A percentile compares a stretch with the other conserved stretches of the same genome.
phyloP scores from a whole-genome alignment of 1,140 invertebrate genomes.

The Danaus melanippus region DNA sequence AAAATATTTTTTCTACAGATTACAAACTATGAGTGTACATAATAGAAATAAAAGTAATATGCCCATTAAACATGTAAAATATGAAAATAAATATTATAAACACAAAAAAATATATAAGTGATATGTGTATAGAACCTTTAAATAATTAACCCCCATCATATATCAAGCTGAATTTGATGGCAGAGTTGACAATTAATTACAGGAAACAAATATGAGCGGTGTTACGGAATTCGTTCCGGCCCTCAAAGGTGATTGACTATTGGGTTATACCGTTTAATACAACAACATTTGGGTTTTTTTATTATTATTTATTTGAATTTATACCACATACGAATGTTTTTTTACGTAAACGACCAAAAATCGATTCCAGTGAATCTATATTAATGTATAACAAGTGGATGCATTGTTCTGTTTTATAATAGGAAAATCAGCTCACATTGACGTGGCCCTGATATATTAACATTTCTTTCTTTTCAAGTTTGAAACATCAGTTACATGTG shows the following conservation, averaged over 20 bases:
- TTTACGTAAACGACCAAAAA: background rate
- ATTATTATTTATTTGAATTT: too few species aligned
- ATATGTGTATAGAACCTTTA: too few species aligned
- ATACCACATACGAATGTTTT: background rate
- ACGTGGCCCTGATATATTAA: background rate
- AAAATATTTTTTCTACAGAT: too few species aligned
- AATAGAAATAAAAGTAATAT: too few species aligned
- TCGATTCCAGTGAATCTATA: slow-evolving; percentile 24
- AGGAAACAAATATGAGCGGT: slow-evolving; percentile 19
- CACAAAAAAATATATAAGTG: too few species aligned
- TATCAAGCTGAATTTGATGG: slow-evolving; percentile 13
- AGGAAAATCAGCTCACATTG: slow-evolving; percentile 65
- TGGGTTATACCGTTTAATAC: background rate
- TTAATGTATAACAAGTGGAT: slow-evolving; percentile 45
- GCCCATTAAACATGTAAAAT: too few species aligned
- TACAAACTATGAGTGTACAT: too few species aligned
- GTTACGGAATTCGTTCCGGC: too few species aligned
- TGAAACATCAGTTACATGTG: too few species aligned
- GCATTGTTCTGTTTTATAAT: slow-evolving; percentile 61
- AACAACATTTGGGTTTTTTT: background rate
- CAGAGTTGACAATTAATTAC: slow-evolving; percentile 22
- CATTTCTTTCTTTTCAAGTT: too few species aligned
- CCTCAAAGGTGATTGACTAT: too few species aligned
- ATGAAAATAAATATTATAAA: too few species aligned
- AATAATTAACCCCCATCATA: slow-evolving; percentile 6